phyloP scores from a whole-genome alignment of 2,797 vertebrate genomes.

The Sphenopsis melanotis region DNA sequence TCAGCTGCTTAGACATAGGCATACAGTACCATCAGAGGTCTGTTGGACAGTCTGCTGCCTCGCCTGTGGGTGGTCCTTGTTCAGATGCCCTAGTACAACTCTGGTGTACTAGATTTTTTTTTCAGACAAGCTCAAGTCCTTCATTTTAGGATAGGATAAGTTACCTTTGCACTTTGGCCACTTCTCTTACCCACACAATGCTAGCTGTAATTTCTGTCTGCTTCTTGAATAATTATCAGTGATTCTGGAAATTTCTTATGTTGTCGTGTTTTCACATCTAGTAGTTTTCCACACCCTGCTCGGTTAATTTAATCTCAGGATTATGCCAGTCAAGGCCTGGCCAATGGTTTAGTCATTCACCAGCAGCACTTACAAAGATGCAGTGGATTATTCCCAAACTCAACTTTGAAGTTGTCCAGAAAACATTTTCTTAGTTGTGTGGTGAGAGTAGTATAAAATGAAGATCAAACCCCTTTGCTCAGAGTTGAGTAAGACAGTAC shows the following conservation, averaged over 20 bases:
- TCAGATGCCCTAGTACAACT: not conserved
- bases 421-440: not conserved
- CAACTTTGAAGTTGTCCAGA: not conserved
- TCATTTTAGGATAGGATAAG: not conserved
- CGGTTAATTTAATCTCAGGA: not conserved
- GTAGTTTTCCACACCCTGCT: not conserved
- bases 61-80: not conserved
- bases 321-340: not conserved
- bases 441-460: not conserved
- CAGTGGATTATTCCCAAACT: not conserved
- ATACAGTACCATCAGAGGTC: not conserved
- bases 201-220: not conserved
- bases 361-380: not conserved
- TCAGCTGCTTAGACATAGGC: not conserved
- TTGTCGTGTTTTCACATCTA: not conserved
- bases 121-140: not conserved
- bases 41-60: not conserved
- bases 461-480: not conserved
- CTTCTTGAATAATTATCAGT: not conserved
- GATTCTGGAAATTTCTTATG: not conserved
- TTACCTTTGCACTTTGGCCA: not conserved
- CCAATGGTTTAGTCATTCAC: not conserved
- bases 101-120: not conserved
- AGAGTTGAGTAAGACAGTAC: not conserved
- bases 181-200: not conserved